Percentiles rank a stretch among this genome's conserved stretches.
Evolutionary conservation across 1,140 invertebrate genomes (phyloP).

Genomic region (Zophobas atratus): DNA sequence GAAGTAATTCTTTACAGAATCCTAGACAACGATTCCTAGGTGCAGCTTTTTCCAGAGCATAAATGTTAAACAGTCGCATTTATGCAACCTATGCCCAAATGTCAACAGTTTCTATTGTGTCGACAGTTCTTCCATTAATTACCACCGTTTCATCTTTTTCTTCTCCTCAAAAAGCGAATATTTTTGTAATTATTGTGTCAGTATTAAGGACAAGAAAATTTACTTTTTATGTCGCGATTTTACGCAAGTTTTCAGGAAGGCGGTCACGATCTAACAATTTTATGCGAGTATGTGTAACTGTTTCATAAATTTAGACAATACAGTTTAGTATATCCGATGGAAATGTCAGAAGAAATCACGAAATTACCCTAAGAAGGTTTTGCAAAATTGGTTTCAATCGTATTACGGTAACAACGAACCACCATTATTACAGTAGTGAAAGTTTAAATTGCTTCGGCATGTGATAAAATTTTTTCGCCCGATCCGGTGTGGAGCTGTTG

Average conservation of each 20-base stretch:
- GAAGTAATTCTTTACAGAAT: constrained; percentile 26
- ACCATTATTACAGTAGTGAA: constrained; percentile 11
- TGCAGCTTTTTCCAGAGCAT: constrained; percentile 40
- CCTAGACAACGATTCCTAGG: constrained; percentile 21
- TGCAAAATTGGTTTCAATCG: constrained; percentile 13
- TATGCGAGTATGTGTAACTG: constrained; percentile 22
- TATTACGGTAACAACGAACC: constrained; percentile 7
- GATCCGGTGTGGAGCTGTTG: background rate
- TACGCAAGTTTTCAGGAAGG: constrained; percentile 8
- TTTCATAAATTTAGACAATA: constrained; percentile 14
- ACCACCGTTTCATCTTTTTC: background rate
- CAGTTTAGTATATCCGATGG: background rate
- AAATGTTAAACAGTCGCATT: constrained; percentile 40
- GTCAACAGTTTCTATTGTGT: constrained; percentile 23
- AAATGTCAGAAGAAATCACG: constrained; percentile 38
- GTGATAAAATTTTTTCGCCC: constrained; percentile 14
- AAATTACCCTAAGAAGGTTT: constrained; percentile 26
- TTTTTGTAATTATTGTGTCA: background rate
- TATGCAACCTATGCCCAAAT: constrained; percentile 37
- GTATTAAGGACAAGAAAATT: background rate
- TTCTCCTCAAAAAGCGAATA: background rate
- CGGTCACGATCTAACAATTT: constrained; percentile 18
- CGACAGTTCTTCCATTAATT: constrained; percentile 1
- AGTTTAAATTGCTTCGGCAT: constrained; percentile 24
- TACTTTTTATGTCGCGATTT: constrained; percentile 5